These are phyloP conservation scores for Drosophila colorata DNA, from an alignment of 2,888 invertebrate species.

Conservation along the genomic window DNA sequence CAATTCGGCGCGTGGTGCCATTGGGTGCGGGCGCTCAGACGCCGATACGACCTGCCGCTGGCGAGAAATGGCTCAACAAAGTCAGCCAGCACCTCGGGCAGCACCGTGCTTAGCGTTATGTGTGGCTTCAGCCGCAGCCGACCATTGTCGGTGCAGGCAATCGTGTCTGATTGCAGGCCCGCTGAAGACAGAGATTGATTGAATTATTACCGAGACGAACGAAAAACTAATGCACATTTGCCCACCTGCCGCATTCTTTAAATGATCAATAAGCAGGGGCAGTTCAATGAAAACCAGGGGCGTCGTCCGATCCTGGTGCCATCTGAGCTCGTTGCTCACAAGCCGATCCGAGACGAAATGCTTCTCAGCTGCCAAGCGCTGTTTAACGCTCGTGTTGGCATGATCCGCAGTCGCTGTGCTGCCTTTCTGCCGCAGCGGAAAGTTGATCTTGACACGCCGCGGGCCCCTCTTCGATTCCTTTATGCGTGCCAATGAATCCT, in stretches of 20 bases:
- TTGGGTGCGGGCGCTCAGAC: conserved; percentile 73
- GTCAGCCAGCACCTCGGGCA: conserved; percentile 85
- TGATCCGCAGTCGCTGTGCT: neutral
- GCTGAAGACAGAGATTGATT: conserved; percentile 80
- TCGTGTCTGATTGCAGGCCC: conserved; percentile 87
- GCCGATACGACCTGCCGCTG: conserved; percentile 82
- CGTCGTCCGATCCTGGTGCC: conserved; percentile 20
- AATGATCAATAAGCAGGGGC: conserved; percentile 71
- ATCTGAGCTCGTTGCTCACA: conserved; percentile 47
- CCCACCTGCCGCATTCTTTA: conserved; percentile 78
- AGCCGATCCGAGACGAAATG: conserved; percentile 52
- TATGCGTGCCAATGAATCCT: conserved; percentile 31
- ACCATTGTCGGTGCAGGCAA: conserved; percentile 85
- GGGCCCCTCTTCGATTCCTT: conserved; percentile 8
- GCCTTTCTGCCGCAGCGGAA: conserved; percentile 3
- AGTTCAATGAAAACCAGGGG: conserved; percentile 30
- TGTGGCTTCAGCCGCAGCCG: conserved; percentile 86
- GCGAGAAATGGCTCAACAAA: conserved; percentile 83
- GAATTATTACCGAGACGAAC: too few species aligned
- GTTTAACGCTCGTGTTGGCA: neutral
- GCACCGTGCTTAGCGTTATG: conserved; percentile 86
- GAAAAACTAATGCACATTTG: too few species aligned
- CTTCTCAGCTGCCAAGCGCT: conserved; percentile 25
- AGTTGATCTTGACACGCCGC: neutral
- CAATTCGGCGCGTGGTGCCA: conserved; percentile 25